Base-by-base conservation (phyloP, 2,797 vertebrate species). In the Decapterus maruadsi region DNA sequence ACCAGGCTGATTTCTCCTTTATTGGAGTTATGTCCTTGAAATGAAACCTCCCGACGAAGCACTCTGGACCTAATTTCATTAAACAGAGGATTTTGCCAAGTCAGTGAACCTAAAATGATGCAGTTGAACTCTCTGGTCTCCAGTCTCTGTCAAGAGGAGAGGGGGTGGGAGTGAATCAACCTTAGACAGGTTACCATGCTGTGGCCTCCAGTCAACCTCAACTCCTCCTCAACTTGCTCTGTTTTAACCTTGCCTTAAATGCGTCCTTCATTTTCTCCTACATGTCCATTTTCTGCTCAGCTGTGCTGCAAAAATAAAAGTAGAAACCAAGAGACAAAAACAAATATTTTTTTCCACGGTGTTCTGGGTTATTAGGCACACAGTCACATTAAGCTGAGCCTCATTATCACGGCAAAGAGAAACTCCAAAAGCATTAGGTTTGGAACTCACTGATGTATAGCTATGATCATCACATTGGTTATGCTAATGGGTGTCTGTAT, bases 91-190 rank as follows among this genome's bases (percentile, higher is more conserved):
- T 92, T 93, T 93, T 91, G 90, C 90, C 85, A 86, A 91, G 87
- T 92, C 93, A 78, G 90, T 91, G 91, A 91, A 88, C 91, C 91
- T 87, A 87, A 90, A 91, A 85, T 76, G 85, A 93, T 86, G 83
- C 80, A 68, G 82, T 85, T 92, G 90, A 94, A 92, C 91, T 91
- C 77, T 67, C 62, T 66, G 84, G 77, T 82, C 87, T 90, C 77
- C 72, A 8, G 78, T 75, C 68, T 84, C 78, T 68, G 78, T 85
- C 59, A 57, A 22, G 7, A 54, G 26, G 14, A 9, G 50, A 4
- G 9, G 54, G 16, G 3, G 19, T 11, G 73, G 62, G 56, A 76
- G 82, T 36, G 65, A 85, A 78, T 80, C 76, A 74, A 38, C 72
- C 48, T 51, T 0, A 68, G 79, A 50, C 56, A 46, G 80, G 82